These are phyloP conservation scores for Planococcus citri DNA, from an alignment of 1,140 invertebrate genomes.

Conservation along the genomic window DNA sequence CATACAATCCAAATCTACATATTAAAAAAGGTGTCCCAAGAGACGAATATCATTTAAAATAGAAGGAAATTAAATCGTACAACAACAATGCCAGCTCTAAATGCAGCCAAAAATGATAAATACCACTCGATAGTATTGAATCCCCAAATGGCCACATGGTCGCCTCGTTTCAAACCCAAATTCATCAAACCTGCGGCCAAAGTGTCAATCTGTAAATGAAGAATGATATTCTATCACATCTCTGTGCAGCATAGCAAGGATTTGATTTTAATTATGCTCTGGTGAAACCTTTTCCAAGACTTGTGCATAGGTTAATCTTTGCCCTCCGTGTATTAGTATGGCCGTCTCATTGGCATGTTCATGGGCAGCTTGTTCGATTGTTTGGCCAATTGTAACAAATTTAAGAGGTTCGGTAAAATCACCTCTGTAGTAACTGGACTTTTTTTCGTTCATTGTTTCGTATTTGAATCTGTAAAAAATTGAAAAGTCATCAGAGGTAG, in stretches of 20 bases:
- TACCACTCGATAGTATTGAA: no score
- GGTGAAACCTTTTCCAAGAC: background rate
- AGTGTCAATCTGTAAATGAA: slow-evolving; percentile 46
- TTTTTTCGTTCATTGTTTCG: no score
- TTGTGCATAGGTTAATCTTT: background rate
- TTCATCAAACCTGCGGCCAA: slow-evolving; percentile 65
- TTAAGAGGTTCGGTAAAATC: slow-evolving; percentile 29
- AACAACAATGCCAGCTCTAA: no score
- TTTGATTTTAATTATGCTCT: background rate
- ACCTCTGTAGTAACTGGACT: slow-evolving; percentile 31
- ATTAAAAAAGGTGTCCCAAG: slow-evolving; percentile 62
- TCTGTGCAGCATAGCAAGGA: no score
- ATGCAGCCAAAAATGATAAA: no score
- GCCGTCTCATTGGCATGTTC: slow-evolving; percentile 30
- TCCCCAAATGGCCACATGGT: no score
- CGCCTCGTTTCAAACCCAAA: slow-evolving; percentile 64
- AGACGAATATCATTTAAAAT: slow-evolving; percentile 65
- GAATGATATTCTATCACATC: no score
- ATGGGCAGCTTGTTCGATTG: no score
- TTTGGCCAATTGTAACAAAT: slow-evolving; percentile 32
- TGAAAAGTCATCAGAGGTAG: no score
- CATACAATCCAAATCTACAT: slow-evolving; percentile 70
- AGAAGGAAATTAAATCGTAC: slow-evolving; percentile 76
- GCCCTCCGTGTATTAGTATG: slow-evolving; percentile 20
- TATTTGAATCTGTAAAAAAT: no score